Base-by-base conservation (phyloP, 2,797 vertebrate species). In the Poecilia velifera region DNA sequence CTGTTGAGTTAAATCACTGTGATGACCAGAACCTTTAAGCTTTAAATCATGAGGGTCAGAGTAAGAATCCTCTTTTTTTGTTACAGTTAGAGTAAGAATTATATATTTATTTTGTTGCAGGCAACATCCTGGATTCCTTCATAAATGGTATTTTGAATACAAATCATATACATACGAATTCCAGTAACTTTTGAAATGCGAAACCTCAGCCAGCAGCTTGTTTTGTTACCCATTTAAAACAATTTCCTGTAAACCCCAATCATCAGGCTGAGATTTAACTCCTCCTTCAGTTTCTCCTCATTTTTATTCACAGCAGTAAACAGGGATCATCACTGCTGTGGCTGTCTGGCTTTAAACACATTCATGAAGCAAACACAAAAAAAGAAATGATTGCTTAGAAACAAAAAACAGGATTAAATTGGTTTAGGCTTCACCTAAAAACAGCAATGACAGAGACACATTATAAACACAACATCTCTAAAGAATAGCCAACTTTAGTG, bases 231-330 rank as follows among this genome's bases (percentile, higher is more conserved):
- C 0, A 71, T 45, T 71, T 71, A 5, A 45, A 45, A n/a, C 22
- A 9, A 14, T 28, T 71, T n/a, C 45, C 5, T 28, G 10, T 45
- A n/a, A 71, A 71, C 22, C 25, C 12, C 12, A 43, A 45, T 45
- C 41, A 43, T 71, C 12, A 45, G 6, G 41, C 68, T 45, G 68
- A 45, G 41, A 71, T n/a, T 45, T 45, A 43, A n/a, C 68, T 71
- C 41, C 45, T 46, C 28, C 43, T 28, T 46, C 45, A 34, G 16
- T 47, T 72, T 47, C 45, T 47, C n/a, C 45, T 72, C 71, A 72
- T 31, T 72, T 72, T 20, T 47, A 72, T 72, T 72, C 71, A 72
- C 71, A 47, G 71, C 46, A 72, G 28, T 72, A 72, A 47, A 47
- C 45, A 10, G 71, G 71, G 28, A 72, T 49, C n/a, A 10, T 49